Conservation (phyloP, 2,797 vertebrate species). For the Mormyrus proboscirostris region DNA sequence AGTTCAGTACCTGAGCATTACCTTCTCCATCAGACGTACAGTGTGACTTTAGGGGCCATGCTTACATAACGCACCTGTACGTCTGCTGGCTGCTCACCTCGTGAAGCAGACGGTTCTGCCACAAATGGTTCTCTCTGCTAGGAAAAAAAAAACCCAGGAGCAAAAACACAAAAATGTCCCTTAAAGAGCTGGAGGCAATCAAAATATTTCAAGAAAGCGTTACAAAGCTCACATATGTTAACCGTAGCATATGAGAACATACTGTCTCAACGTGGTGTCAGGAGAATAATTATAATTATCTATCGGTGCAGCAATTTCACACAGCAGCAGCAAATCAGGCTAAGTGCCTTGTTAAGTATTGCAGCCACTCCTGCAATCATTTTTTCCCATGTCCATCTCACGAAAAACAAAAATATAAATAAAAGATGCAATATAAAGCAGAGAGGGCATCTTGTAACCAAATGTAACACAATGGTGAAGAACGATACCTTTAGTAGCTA, state of each 20-base stretch:
- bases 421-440: neutral
- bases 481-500: neutral
- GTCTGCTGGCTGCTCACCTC: neutral
- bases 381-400: neutral
- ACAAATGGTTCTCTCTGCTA: neutral
- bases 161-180: neutral
- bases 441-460: neutral
- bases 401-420: neutral
- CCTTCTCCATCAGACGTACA: neutral
- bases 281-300: neutral
- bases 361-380: conserved; percentile 7
- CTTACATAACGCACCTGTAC: neutral
- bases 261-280: neutral
- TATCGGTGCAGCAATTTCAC: neutral
- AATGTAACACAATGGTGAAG: neutral
- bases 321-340: neutral
- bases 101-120: neutral
- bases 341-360: neutral
- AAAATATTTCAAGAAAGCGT: neutral
- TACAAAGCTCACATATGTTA: neutral
- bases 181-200: neutral
- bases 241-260: neutral
- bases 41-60: neutral
- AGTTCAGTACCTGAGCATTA: neutral
- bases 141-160: neutral